Evolutionary conservation across 2,888 invertebrate genomes (phyloP).

Genomic region (Andricus quercusramuli): DNA sequence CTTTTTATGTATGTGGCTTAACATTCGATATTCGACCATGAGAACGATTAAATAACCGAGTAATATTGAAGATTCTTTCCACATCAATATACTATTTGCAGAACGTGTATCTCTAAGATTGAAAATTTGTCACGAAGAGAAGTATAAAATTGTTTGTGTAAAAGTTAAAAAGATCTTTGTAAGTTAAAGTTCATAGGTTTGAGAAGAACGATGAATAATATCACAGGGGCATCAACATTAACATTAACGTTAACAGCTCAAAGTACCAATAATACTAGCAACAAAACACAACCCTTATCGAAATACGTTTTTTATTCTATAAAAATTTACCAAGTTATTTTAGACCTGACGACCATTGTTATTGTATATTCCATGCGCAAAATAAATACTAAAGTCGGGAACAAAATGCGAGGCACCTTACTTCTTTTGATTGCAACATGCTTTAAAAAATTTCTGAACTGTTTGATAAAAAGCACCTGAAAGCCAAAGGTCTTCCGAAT

Average conservation of each 20-base stretch:
- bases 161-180: constrained; percentile 63
- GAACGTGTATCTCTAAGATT: constrained; percentile 55
- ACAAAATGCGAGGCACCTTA: no score
- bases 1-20: constrained; percentile 33
- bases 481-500: no score
- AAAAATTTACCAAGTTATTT: constrained; percentile 19
- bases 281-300: constrained; percentile 20
- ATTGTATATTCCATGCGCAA: constrained; percentile 16
- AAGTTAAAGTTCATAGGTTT: constrained; percentile 47
- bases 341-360: constrained; percentile 28
- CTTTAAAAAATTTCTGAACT: no score
- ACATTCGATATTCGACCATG: constrained; percentile 27
- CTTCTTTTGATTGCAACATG: no score
- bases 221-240: constrained; percentile 60
- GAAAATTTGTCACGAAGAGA: constrained; percentile 54
- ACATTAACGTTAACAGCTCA: constrained; percentile 51
- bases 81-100: constrained; percentile 48
- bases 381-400: neutral
- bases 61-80: constrained; percentile 38
- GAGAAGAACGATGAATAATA: constrained; percentile 49
- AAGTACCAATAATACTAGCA: constrained; percentile 45
- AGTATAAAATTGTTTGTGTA: constrained; percentile 70
- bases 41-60: constrained; percentile 13
- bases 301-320: constrained; percentile 15
- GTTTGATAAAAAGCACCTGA: no score